These are phyloP conservation scores for Tetragonula carbonaria DNA, from an alignment of 2,888 invertebrate species.

Conservation along the genomic window DNA sequence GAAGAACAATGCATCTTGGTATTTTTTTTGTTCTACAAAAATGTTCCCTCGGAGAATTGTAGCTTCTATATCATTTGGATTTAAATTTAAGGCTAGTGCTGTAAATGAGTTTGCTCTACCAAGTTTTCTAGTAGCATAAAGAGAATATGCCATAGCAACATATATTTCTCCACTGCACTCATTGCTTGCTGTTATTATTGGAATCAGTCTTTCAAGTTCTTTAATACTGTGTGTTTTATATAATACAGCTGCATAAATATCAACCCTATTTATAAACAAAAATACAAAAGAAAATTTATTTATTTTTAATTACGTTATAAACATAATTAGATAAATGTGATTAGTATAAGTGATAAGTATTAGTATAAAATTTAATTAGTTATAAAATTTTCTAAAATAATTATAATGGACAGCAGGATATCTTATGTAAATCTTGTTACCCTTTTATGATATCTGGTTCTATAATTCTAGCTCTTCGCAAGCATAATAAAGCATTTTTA, in stretches of 20 bases:
- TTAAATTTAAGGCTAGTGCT: slow-evolving; percentile 88
- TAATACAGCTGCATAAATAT: slow-evolving; percentile 87
- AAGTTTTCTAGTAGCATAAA: slow-evolving; percentile 87
- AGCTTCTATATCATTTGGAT: slow-evolving; percentile 89
- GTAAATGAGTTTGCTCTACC: slow-evolving; percentile 90
- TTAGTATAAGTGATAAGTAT: not conserved
- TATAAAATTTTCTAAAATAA: not conserved
- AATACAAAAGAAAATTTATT: slow-evolving; percentile 10
- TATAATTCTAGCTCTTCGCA: slow-evolving; percentile 84
- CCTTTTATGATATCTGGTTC: slow-evolving; percentile 81
- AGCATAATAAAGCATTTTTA: slow-evolving; percentile 86
- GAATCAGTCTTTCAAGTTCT: slow-evolving; percentile 88
- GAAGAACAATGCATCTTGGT: slow-evolving; percentile 87
- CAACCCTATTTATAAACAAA: slow-evolving; percentile 84
- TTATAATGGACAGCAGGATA: not conserved
- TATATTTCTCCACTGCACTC: slow-evolving; percentile 89
- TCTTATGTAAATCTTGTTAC: slow-evolving; percentile 60
- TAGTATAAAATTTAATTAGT: not conserved
- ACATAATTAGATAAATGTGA: not conserved
- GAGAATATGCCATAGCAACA: slow-evolving; percentile 90
- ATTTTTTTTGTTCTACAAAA: slow-evolving; percentile 88
- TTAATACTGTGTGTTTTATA: slow-evolving; percentile 86
- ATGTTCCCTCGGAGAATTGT: slow-evolving; percentile 90
- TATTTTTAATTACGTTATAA: not conserved
- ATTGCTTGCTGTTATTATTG: slow-evolving; percentile 83